Percentiles rank a stretch among this genome's conserved stretches.
Evolutionary conservation across 2,888 invertebrate species (phyloP).

Genomic region (Rhamphomyia laevipes): DNA sequence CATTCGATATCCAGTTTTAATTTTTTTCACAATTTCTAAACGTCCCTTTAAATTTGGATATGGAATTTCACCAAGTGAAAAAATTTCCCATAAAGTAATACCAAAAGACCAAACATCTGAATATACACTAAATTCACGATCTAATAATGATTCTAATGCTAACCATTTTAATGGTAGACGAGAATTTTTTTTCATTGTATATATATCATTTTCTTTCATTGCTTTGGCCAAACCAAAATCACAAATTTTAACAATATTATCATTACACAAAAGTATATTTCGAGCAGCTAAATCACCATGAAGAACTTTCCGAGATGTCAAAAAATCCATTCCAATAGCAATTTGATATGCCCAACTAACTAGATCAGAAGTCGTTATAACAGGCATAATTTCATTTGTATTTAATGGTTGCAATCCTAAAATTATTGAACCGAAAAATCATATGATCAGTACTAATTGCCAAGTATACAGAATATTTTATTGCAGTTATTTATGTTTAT

Average conservation of each 20-base stretch:
- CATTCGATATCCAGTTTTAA: slow-evolving; percentile 40
- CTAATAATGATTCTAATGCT: slow-evolving; percentile 85
- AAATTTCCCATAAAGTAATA: slow-evolving; percentile 82
- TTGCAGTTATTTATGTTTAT: slow-evolving; percentile 46
- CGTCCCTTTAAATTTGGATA: slow-evolving; percentile 50
- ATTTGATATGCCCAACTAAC: slow-evolving; percentile 89
- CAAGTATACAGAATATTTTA: slow-evolving; percentile 32
- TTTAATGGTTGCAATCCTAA: neutral
- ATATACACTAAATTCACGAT: slow-evolving; percentile 83
- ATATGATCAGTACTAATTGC: slow-evolving; percentile 19
- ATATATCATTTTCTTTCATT: slow-evolving; percentile 65
- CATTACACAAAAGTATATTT: slow-evolving; percentile 77
- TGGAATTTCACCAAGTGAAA: slow-evolving; percentile 73
- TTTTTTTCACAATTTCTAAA: too few species aligned
- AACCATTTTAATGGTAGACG: slow-evolving; percentile 93
- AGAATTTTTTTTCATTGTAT: neutral
- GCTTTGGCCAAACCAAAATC: slow-evolving; percentile 92
- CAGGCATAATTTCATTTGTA: neutral
- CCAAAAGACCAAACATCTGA: slow-evolving; percentile 94
- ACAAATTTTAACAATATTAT: slow-evolving; percentile 89
- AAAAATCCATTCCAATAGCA: slow-evolving; percentile 89
- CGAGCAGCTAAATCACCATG: slow-evolving; percentile 85
- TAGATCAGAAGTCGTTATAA: slow-evolving; percentile 67
- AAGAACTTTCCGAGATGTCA: slow-evolving; percentile 74
- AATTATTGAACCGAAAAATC: neutral